Evolutionary conservation across 2,888 invertebrate genomes (phyloP), one percentile per base, ranked within the genome.

Genomic region (Tuta absoluta): DNA sequence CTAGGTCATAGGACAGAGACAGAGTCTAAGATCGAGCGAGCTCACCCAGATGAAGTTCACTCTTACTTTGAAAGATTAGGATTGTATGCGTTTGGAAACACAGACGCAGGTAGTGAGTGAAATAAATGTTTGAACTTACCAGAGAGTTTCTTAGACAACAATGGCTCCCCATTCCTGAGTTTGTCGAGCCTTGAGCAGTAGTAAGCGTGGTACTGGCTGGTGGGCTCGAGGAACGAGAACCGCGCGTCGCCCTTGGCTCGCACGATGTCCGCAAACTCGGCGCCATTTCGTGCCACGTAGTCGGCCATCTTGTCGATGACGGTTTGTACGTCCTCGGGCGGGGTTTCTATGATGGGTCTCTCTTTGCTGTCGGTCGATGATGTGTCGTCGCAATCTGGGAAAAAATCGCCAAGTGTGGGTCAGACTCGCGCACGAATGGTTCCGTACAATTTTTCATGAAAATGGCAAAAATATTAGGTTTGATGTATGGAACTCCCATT

Each of bases 271-370:
- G 99, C 99, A 81, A 99, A 99, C 75, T 97, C 96, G 64, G 95
- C 94, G 0, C 99, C 99, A 86, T 99, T 99, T 74, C 98, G 97
- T 0, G 97, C 96, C 0, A 99, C 99, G 84, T 99, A 99, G 69
- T 95, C 95, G 0, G 99, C 99, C 95, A 99, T 98, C 86, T 98
- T 98, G 85, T 98, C 98, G 65, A 99, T 96, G 10, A 99, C 96
- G 21, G 96, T 93, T 78, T 96, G 95, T 0, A 96, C 91, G 73
- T 97, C 97, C 4, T 95, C 95, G 0, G 97, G 95, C 0, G 98
- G 98, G 1, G 93, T 86, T 11, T 92, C 85, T 33, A 94, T 89
- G 0, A 88, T 80, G 0, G 85, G 84, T 57, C 75, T 56, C n/a
- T 78, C 78, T 71, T 79, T 84, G 70, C 79, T 78, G 61, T 84